Conservation (phyloP, 2,888 invertebrate genomes). For the Mantis religiosa region DNA sequence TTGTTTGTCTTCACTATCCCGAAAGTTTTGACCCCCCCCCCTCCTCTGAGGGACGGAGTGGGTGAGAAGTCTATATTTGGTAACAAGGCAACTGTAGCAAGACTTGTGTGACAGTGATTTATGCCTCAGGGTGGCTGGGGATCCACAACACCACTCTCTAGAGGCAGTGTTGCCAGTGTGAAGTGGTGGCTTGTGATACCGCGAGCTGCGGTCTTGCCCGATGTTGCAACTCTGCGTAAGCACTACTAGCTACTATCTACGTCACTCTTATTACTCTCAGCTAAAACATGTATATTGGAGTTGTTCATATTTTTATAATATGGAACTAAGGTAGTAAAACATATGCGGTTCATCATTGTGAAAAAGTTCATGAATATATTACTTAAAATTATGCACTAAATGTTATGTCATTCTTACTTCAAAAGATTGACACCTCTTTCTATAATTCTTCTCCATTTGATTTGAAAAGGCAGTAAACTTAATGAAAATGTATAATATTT, state of each 20-base stretch:
- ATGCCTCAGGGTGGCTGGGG: not conserved
- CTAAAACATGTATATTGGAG: too few relatives aligned
- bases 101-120: conserved; percentile 19
- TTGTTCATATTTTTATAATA: too few relatives aligned
- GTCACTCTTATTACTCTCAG: not conserved
- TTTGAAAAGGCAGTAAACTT: too few relatives aligned
- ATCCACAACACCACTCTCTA: not conserved
- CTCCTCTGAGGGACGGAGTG: not conserved
- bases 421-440: too few relatives aligned
- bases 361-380: too few relatives aligned
- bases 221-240: not conserved
- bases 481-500: too few relatives aligned
- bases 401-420: too few relatives aligned
- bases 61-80: not conserved
- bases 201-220: not conserved
- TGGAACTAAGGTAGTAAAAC: too few relatives aligned
- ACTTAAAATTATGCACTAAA: too few relatives aligned
- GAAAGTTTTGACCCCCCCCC: conserved; percentile 2
- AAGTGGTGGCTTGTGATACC: not conserved
- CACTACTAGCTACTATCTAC: not conserved
- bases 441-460: too few relatives aligned
- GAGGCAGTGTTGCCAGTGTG: not conserved
- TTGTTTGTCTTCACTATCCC: conserved; percentile 6
- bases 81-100: not conserved
- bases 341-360: too few relatives aligned